Evolutionary conservation across 2,888 invertebrate species (phyloP), one percentile per base, ranked within the genome.

Genomic region (Falcaria lacertinaria): DNA sequence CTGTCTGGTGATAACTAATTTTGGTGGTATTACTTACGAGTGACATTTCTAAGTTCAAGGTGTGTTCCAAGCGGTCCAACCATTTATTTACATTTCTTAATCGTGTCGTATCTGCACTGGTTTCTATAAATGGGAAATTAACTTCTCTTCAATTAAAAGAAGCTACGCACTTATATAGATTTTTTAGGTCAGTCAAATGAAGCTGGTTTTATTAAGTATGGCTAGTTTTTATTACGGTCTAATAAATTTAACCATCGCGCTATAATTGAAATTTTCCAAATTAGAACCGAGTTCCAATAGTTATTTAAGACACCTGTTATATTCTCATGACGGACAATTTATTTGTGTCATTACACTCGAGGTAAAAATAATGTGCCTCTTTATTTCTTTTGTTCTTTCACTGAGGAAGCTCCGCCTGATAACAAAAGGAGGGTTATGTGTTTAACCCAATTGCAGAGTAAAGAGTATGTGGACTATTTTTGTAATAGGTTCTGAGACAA

Each of bases 301-400:
- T 45, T 45, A 14, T 13, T 4, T 15, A 28, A 25, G 47, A 50
- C 76, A 75, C 63, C 69, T 74, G 76, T 43, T 52, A 51, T 45
- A 47, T 71, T 76, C 76, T 55, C 76, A 76, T 67, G 70, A 28
- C 53, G 48, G 40, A 52, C 53, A 62, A 70, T 70, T 69, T 70
- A 56, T 66, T 60, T 49, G 53, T 59, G 53, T 61, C 56, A 64
- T 59, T 59, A 60, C 53, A 52, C 55, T 50, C 47, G 43, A 54
- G 49, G 59, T 59, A 53, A 61, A 61, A 64, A 66, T 63, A 66
- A 67, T 66, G 51, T 56, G 54, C 48, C 48, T 34, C 44, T 57
- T 52, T 54, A 52, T 57, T 56, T 49, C 44, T 44, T 43, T 57
- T 62, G 64, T 49, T 50, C 15, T 17, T 42, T 41, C 44, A 37